Base-by-base conservation (phyloP, 1,140 invertebrate species). In the Pseudomyrmex pallidus region DNA sequence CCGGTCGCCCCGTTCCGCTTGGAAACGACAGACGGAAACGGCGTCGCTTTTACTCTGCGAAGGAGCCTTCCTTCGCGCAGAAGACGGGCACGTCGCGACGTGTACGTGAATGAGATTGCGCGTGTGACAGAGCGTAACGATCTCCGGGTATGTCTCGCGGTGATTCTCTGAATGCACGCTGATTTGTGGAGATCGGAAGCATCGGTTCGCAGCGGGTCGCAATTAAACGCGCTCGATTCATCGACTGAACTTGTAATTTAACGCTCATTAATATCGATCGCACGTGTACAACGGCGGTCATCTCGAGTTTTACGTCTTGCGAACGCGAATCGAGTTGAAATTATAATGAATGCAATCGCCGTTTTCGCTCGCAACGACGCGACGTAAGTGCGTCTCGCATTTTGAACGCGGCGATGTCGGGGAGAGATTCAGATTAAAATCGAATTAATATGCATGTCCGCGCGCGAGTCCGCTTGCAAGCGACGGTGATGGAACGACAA, bases 1-100 rank as follows among this genome's bases (percentile, higher is more conserved):
- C 35, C 80, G 80, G 85, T 72, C 70, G 88, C 76, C 83, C 85
- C 80, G 85, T 15, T 48, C 35, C 5, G 57, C 85, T 73, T 83
- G 86, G 88, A 90, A 93, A 93, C 92, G 93, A 92, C 90, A 93
- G 88, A 70, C 91, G 92, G 92, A 94, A 93, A 93, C 86, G 91
- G 85, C 91, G 50, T 82, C 74, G 87, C 74, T 78, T 86, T 88
- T 35, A 35, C 35, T 64, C 52, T 25, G 62, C 63, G 15, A 57
- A 7, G 59, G 54, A 44, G 67, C n/a, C 52, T 64, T 78, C 74
- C 68, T 74, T 64, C 52, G 46, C 54, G n/a, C 35, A 22, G 82
- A 35, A 35, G 63, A 59, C 9, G 20, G 64, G 52, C 68, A 64
- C 66, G 48, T 67, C 17, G 59, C 70, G 59, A 61, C 59, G 82